Percentiles rank a stretch among this genome's conserved stretches.
These are phyloP conservation scores for Meriones unguiculatus DNA, from an alignment of 2,113 vertebrate genomes.

Conservation along the genomic window DNA sequence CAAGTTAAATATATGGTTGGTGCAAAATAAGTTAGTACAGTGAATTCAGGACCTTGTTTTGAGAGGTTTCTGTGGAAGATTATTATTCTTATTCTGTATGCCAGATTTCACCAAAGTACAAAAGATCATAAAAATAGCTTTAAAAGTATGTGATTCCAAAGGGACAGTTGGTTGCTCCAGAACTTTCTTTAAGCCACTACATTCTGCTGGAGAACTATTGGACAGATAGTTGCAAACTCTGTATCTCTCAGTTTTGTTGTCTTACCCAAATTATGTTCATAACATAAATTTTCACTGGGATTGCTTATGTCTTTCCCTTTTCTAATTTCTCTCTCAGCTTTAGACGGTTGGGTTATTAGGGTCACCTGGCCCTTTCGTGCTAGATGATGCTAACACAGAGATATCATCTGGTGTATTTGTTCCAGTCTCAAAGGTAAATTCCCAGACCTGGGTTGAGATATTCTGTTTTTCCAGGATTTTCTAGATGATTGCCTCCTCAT, in stretches of 20 bases:
- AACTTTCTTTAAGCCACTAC: neutral
- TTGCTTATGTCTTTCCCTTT: neutral
- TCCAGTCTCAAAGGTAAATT: slow-evolving; percentile 63
- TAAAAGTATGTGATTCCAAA: neutral
- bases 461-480: slow-evolving; percentile 59
- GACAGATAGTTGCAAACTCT: neutral
- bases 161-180: neutral
- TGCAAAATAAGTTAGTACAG: neutral
- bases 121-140: neutral
- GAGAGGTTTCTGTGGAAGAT: neutral
- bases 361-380: slow-evolving; percentile 27
- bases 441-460: slow-evolving; percentile 48
- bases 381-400: slow-evolving; percentile 22
- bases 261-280: neutral
- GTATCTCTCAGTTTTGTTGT: neutral
- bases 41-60: neutral
- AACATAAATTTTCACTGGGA: neutral
- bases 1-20: neutral
- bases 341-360: neutral
- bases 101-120: neutral
- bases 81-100: slow-evolving; percentile 8
- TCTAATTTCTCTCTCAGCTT: neutral
- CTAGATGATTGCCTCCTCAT: slow-evolving; percentile 64
- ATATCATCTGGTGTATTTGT: slow-evolving; percentile 63
- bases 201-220: neutral